phyloP scores from a whole-genome alignment of 2,113 vertebrate genomes.

The Tretioscincus oriximinensis region DNA sequence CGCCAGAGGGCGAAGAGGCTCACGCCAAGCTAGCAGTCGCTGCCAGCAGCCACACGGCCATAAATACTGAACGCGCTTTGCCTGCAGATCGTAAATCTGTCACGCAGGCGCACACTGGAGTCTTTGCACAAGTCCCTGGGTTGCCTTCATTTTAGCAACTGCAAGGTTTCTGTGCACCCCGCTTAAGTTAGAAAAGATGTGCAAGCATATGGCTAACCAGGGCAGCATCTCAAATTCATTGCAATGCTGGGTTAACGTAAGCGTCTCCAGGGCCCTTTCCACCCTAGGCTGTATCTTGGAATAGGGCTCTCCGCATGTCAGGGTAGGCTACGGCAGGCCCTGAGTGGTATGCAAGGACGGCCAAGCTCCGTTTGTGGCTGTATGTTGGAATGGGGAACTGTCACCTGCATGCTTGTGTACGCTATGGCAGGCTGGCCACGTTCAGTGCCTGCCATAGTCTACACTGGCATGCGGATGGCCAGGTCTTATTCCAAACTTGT shows the following conservation, averaged over 20 bases:
- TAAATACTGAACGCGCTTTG: conserved; percentile 4
- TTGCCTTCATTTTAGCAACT: conserved; percentile 7
- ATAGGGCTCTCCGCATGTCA: too few species aligned
- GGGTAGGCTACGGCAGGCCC: too few species aligned
- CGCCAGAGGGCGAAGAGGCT: not conserved
- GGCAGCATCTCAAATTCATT: not conserved
- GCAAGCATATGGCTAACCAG: not conserved
- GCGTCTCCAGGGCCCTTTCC: not conserved
- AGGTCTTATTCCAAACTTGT: too few species aligned
- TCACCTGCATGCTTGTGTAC: too few species aligned
- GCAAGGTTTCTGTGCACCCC: not conserved
- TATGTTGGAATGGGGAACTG: too few species aligned
- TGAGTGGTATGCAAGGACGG: too few species aligned
- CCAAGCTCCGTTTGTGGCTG: too few species aligned
- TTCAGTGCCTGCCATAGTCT: too few species aligned
- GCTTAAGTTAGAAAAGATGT: not conserved
- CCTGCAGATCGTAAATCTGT: conserved; percentile 8
- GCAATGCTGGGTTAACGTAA: not conserved
- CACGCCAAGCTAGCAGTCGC: not conserved
- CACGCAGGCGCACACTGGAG: not conserved
- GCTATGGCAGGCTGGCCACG: too few species aligned
- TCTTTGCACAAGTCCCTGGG: not conserved
- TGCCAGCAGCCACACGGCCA: not conserved
- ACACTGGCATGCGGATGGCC: too few species aligned
- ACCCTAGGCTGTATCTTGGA: too few species aligned